These are phyloP conservation scores for Ichneumoninae sp. DNA, from an alignment of 2,888 invertebrate genomes.

Conservation along the genomic window DNA sequence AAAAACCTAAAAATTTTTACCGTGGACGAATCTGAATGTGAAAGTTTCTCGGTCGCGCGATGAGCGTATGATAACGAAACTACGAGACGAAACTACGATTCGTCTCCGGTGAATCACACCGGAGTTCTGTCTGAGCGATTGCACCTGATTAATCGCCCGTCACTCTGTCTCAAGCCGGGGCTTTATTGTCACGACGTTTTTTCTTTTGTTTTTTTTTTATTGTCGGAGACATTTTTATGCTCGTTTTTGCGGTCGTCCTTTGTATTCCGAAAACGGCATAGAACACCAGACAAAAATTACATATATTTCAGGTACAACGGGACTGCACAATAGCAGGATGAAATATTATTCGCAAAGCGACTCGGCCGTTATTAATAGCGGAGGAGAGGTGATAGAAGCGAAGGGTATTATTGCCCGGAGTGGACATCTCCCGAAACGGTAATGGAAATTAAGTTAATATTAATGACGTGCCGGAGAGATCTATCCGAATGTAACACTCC, in stretches of 20 bases:
- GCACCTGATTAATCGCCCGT: conserved; percentile 19
- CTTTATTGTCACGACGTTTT: conserved; percentile 3
- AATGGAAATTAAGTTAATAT: conserved; percentile 20
- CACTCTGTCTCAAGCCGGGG: neutral
- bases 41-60: conserved; percentile 15
- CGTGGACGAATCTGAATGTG: conserved; percentile 1
- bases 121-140: conserved; percentile 13
- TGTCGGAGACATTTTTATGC: conserved; percentile 1
- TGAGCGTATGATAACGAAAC: neutral
- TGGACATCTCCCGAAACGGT: conserved; percentile 10
- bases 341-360: neutral
- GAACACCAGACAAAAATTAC: neutral
- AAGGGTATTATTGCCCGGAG: neutral
- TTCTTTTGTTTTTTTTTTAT: neutral
- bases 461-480: conserved; percentile 5
- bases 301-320: neutral
- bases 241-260: conserved; percentile 4
- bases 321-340: neutral
- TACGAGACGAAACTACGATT: neutral
- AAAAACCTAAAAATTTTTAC: neutral
- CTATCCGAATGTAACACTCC: conserved; percentile 1
- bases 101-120: conserved; percentile 11
- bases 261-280: neutral
- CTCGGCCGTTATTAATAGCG: neutral
- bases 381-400: neutral